phyloP scores from a whole-genome alignment of 2,888 invertebrate species.

The Spialia ferax region DNA sequence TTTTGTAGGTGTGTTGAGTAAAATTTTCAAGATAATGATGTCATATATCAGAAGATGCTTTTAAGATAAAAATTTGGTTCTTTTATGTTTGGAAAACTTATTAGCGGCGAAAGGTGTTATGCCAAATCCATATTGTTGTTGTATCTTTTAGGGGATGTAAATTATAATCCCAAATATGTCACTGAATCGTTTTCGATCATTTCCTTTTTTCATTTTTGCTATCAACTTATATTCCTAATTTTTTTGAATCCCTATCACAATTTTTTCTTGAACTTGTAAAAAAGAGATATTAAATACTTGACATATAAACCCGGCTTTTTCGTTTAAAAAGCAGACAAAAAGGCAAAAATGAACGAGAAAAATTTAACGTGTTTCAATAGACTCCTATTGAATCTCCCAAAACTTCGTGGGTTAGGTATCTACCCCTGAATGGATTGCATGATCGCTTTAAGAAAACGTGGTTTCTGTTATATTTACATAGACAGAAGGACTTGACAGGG shows the following conservation, averaged over 20 bases:
- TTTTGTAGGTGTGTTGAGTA: slow-evolving; percentile 4
- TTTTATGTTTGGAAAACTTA: background rate
- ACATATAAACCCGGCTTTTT: background rate
- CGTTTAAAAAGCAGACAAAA: background rate
- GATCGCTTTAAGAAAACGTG: background rate
- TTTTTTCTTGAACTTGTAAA: background rate
- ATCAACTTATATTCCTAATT: too few species aligned
- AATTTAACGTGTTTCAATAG: background rate
- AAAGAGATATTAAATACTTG: background rate
- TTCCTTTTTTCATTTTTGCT: too few species aligned
- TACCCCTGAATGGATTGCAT: background rate
- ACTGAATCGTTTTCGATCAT: background rate
- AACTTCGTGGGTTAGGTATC: too few species aligned
- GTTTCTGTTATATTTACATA: too few species aligned
- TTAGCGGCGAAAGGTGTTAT: background rate
- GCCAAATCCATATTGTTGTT: background rate
- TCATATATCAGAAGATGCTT: background rate
- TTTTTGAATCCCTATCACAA: too few species aligned
- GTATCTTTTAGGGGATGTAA: too few species aligned
- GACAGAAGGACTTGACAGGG: too few species aligned
- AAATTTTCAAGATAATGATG: background rate
- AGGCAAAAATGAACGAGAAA: background rate
- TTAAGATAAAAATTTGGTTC: background rate
- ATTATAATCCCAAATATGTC: too few species aligned
- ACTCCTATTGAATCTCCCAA: background rate